Evolutionary conservation across 2,888 invertebrate species (phyloP), one percentile per base, ranked within the genome.

Genomic region (Hydroisotoma schaefferi): DNA sequence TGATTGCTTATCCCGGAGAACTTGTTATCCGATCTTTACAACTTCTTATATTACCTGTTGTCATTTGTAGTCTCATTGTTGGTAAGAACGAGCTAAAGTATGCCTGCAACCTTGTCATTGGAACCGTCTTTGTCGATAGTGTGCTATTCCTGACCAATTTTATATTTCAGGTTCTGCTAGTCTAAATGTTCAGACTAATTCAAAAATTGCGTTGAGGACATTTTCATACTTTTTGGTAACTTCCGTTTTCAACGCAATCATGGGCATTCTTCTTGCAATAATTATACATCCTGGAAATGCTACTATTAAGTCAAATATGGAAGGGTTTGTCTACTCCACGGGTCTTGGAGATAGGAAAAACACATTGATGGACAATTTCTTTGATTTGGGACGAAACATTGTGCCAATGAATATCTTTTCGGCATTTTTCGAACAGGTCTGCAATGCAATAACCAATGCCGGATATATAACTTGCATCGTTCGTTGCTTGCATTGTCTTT

Each of bases 1-100:
- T 92, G 63, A 87, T 93, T 70, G 87, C 90, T 1, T 93, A 92
- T 76, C 93, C 93, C 2, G 93, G 93, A 23, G 93, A 93, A 76
- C 81, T 93, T 6, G 91, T 93, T 76, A 90, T 93, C 88, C 83
- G 93, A 70, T 81, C 90, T 25, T 79, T 93, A 25, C 91, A 92
- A 76, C 81, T 93, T 67, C 87, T 93, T 85, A 91, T 93, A 72
- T 78, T 93, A 48, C 93, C 92, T 1, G 79, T 92, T 68, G 88
- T 93, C 69, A 90, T 93, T 67, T 90, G 90, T 61, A 91, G 90
- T 72, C 40, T 53, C 8, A 27, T 53, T 23, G n/a, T 37, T 5
- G 53, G 53, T 40, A 29, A 28, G 28, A 8, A 8, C 20, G n/a
- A n/a, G n/a, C n/a, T n/a, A n/a, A n/a, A n/a, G n/a, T n/a, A n/a